These are phyloP conservation scores for Chlorodrepanis virens DNA, from an alignment of 2,113 vertebrate genomes.

Conservation along the genomic window DNA sequence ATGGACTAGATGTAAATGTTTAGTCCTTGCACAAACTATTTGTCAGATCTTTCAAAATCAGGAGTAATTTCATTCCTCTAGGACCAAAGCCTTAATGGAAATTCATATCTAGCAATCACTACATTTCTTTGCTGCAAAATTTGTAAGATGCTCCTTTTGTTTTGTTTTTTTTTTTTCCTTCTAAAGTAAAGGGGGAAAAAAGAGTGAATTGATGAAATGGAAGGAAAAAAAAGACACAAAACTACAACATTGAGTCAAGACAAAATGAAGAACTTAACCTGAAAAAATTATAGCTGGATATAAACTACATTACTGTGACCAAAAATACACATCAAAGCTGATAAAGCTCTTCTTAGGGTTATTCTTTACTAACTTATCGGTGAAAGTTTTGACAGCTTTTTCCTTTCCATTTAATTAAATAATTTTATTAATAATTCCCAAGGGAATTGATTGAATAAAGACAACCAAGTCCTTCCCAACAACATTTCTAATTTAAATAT, in stretches of 20 bases:
- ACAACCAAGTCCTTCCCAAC: not conserved
- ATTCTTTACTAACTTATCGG: not conserved
- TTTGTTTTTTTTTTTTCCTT: not conserved
- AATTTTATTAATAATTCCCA: not conserved
- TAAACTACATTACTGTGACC: not conserved
- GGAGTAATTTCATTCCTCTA: not conserved
- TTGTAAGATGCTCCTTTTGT: not conserved
- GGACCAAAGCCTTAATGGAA: not conserved
- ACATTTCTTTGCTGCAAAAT: not conserved
- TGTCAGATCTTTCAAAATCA: not conserved
- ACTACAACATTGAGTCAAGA: not conserved
- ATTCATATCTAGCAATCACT: not conserved
- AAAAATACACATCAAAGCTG: not conserved
- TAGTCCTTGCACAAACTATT: not conserved
- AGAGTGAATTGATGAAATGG: not conserved
- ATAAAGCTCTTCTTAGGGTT: not conserved
- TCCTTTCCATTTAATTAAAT: not conserved
- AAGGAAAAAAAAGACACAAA: fast-evolving
- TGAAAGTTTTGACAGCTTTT: not conserved
- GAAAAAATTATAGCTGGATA: not conserved
- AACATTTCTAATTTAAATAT: not conserved
- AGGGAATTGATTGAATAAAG: not conserved
- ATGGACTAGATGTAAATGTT: not conserved
- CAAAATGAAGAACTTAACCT: not conserved
- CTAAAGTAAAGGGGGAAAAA: not conserved